Base-by-base conservation (phyloP, 2,888 invertebrate species). In the Erebia epiphron region DNA sequence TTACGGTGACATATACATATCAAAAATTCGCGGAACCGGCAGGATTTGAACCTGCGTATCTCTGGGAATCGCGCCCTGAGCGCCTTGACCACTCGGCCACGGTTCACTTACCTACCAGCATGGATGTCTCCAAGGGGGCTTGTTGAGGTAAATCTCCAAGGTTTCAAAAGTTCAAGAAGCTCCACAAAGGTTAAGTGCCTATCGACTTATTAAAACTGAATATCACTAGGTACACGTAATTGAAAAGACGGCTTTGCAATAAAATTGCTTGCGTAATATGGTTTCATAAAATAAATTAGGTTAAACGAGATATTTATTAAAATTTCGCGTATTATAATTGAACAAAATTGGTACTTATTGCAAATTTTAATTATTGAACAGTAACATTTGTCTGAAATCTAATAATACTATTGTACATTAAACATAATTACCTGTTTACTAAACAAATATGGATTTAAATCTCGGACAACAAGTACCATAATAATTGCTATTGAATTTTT, bases 111-210 rank as follows among this genome's bases (percentile, higher is more conserved):
- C n/a, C n/a, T n/a, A n/a, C n/a, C 9, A 16, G 8, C 1, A 8
- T 52, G 1, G 18, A 2, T 18, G 10, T 10, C 16, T 16, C 35
- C 35, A 58, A 35, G 35, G 10, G n/a, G 56, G 21, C 56, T 16
- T 11, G 56, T 21, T 56, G 21, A 58, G 35, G 58, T 58, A 13
- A 57, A 57, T 58, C 58, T 41, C 13, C 60, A 43, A 11, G 58
- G 58, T 41, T 60, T n/a, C 13, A n/a, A 60, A 60, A 60, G 60
- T 60, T 60, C 60, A 60, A 41, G 60, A 60, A 60, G 41, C 16
- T n/a, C 43, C 16, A 35, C 35, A 58, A 60, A 60, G 60, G 60
- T 60, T 11, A 60, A 60, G 60, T 16, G 41, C 35, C 35, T 35
- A 35, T 41, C 4, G 14, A 16, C 16, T 60, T 43, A 16, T 60